These are phyloP conservation scores for Lepus timidus DNA, from an alignment of 2,113 vertebrate species.

Conservation along the genomic window DNA sequence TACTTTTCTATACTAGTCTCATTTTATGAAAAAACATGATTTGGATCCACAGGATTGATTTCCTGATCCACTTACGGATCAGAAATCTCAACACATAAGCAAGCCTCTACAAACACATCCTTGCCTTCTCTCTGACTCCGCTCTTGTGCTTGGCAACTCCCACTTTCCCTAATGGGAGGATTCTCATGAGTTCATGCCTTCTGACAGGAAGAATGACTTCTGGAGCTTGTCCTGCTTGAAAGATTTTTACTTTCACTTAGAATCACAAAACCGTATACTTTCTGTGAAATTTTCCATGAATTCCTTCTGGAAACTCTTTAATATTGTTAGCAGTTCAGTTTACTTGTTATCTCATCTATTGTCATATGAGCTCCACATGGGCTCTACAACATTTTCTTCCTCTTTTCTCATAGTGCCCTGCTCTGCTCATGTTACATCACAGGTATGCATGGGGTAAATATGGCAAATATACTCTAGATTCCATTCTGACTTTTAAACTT, in stretches of 20 bases:
- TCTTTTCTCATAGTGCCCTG: background rate
- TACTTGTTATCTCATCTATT: background rate
- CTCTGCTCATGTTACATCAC: background rate
- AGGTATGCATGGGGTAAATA: background rate
- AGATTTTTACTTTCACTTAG: background rate
- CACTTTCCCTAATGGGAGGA: background rate
- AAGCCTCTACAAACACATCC: background rate
- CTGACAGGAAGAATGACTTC: background rate
- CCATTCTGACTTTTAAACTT: background rate
- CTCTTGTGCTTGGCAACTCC: background rate
- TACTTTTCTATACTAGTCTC: background rate
- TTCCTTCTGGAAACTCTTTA: background rate
- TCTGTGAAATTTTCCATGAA: background rate
- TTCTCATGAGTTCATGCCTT: background rate
- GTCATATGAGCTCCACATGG: background rate
- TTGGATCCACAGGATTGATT: conserved; percentile 11
- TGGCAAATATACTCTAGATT: background rate
- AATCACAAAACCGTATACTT: background rate
- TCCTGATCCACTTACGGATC: background rate
- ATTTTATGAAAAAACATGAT: conserved; percentile 8
- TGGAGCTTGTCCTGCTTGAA: background rate
- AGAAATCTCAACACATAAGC: background rate
- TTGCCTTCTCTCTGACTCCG: background rate
- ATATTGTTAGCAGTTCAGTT: background rate
- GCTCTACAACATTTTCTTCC: background rate